Evolutionary conservation across 2,888 invertebrate genomes (phyloP).

Genomic region (Falcaria lacertinaria): DNA sequence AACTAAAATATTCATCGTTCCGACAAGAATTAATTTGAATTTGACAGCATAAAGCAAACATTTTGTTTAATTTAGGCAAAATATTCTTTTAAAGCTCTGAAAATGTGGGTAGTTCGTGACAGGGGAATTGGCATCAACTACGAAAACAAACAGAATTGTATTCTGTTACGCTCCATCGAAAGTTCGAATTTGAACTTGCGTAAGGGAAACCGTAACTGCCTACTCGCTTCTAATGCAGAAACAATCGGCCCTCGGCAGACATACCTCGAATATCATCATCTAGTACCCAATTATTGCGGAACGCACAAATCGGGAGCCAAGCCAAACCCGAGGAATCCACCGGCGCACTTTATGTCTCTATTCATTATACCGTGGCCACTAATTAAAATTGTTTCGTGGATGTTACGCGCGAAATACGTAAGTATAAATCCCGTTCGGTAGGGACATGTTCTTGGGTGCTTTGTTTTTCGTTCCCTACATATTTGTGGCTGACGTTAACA

Average conservation of each 20-base stretch:
- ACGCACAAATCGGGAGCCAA: conserved; percentile 47
- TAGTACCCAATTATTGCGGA: conserved; percentile 60
- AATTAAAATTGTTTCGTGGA: conserved; percentile 64
- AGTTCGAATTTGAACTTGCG: no score
- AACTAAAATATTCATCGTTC: no score
- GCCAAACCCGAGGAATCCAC: conserved; percentile 32
- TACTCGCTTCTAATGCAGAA: no score
- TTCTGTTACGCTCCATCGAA: no score
- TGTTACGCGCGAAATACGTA: conserved; percentile 37
- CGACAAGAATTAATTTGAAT: no score
- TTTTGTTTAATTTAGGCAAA: no score
- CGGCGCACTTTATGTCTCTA: conserved; percentile 57
- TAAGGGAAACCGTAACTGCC: no score
- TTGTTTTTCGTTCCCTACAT: conserved; percentile 54
- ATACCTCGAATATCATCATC: conserved; percentile 53
- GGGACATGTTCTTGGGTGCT: conserved; percentile 36
- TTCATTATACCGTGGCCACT: conserved; percentile 57
- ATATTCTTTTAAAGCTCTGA: no score
- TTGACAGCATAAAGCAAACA: no score
- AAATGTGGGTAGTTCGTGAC: no score
- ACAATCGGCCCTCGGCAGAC: conserved; percentile 34
- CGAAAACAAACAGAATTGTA: no score
- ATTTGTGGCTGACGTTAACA: conserved; percentile 61
- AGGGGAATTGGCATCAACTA: no score
- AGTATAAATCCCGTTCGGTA: conserved; percentile 41